phyloP scores from a whole-genome alignment of 1,140 invertebrate genomes.

The Drosophila nasuta region DNA sequence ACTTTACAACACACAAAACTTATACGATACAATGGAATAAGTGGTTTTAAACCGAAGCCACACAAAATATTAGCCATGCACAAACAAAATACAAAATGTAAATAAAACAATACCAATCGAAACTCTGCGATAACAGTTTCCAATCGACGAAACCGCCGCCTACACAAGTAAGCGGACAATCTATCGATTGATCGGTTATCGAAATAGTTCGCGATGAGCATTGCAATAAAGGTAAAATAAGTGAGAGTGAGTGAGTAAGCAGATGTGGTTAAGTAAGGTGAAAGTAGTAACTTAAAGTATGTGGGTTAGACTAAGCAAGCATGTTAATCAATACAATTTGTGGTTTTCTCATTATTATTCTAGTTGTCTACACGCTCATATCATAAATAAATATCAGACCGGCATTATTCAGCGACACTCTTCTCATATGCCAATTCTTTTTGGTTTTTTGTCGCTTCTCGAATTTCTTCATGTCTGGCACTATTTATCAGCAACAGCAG shows the following conservation, averaged over 20 bases:
- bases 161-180: neutral
- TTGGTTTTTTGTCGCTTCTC: neutral
- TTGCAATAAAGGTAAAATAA: slow-evolving; percentile 1
- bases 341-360: neutral
- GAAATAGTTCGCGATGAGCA: neutral
- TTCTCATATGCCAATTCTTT: neutral
- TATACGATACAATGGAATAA: neutral
- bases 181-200: neutral
- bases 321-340: slow-evolving; percentile 12
- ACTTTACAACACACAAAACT: slow-evolving; percentile 50
- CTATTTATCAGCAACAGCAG: neutral
- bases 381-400: neutral
- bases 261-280: slow-evolving; percentile 14
- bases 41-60: neutral
- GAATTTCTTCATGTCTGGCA: neutral
- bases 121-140: neutral
- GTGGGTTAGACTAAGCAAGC: slow-evolving; percentile 14
- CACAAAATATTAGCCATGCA: slow-evolving; percentile 6
- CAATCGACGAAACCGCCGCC: slow-evolving; percentile 6
- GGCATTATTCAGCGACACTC: neutral
- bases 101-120: slow-evolving; percentile 3
- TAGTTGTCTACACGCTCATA: neutral
- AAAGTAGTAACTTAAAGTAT: slow-evolving; percentile 4
- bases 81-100: slow-evolving; percentile 9
- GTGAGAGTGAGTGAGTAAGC: neutral